Evolutionary conservation across 1,140 invertebrate species (phyloP), one percentile per base, ranked within the genome.

Genomic region (Spodoptera litura): DNA sequence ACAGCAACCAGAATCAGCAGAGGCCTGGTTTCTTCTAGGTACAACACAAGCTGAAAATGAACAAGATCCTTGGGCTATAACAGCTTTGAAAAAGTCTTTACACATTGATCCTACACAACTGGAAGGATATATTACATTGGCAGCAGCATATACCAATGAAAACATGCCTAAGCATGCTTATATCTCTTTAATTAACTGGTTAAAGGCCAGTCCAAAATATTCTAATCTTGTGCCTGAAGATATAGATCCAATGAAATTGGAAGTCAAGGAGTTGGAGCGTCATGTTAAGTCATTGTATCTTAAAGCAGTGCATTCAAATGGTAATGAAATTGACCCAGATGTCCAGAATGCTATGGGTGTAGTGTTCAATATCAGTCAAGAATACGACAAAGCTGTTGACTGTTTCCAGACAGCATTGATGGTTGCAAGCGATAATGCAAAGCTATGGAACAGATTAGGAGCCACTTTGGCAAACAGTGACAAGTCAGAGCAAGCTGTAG

Each of bases 121-220:
- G 35, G 96, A 96, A 62, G 99, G 98, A 0, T 95, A 99, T 25
- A 98, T 99, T 96, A 96, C 98, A 4, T 94, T 99, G 68, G 98
- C 99, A 53, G 98, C 99, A 10, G 98, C 98, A 82, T 99, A 99
- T 84, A 99, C 99, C 4, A 99, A 99, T 95, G 99, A 99, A 93
- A 97, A 97, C 83, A 96, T 97, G 89, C 96, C 97, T 77, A 97
- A 96, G 88, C 96, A 96, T 92, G 97, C 97, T 2, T 97, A 97
- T 64, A 91, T 96, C 64, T 96, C 96, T 74, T 92, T 98, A n/a
- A 95, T 96, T 82, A 96, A 97, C 78, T 99, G 98, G 98, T 92
- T 99, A n/a, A 95, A 96, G 81, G 95, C 96, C 80, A 98, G 99
- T 95, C 96, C 97, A 1, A 97, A 97, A 92, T 99, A 99, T 86